Percentiles rank a stretch among this genome's conserved stretches.
Evolutionary conservation across 2,888 invertebrate species (phyloP).

Genomic region (Pyralis farinalis): DNA sequence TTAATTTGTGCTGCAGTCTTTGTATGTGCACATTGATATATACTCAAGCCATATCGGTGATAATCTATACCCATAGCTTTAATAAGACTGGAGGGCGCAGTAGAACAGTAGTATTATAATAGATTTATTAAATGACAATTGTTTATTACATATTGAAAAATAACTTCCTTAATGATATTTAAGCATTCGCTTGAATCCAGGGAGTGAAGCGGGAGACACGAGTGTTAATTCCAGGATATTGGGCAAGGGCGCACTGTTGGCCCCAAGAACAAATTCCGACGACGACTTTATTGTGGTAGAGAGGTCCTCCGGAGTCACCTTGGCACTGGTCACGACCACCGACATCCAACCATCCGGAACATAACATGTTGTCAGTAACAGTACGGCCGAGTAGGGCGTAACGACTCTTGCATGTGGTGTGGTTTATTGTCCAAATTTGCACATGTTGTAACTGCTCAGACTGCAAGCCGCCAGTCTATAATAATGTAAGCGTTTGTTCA

Average conservation of each 20-base stretch:
- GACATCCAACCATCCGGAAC: constrained; percentile 48
- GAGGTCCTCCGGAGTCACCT: constrained; percentile 55
- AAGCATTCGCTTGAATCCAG: constrained; percentile 46
- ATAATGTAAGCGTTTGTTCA: no score
- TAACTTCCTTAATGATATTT: no score
- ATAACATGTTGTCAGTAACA: constrained; percentile 45
- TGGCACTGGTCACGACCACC: constrained; percentile 59
- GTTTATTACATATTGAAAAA: no score
- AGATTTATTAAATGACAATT: no score
- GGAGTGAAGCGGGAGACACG: constrained; percentile 38
- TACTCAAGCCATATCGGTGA: constrained; percentile 84
- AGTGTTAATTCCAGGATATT: constrained; percentile 39
- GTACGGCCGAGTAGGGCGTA: constrained; percentile 19
- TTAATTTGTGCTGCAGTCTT: constrained; percentile 83
- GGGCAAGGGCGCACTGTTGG: constrained; percentile 25
- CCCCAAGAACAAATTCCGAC: constrained; percentile 46
- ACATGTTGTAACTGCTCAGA: constrained; percentile 40
- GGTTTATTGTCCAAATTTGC: constrained; percentile 37
- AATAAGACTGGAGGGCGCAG: no score
- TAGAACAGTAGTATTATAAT: no score
- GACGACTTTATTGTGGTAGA: constrained; percentile 43
- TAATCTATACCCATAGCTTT: no score
- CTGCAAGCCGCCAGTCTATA: neutral
- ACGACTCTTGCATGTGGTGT: constrained; percentile 27
- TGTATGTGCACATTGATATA: constrained; percentile 83